Base-by-base conservation (phyloP, 2,113 vertebrate genomes). In the Cephalopterus ornatus region DNA sequence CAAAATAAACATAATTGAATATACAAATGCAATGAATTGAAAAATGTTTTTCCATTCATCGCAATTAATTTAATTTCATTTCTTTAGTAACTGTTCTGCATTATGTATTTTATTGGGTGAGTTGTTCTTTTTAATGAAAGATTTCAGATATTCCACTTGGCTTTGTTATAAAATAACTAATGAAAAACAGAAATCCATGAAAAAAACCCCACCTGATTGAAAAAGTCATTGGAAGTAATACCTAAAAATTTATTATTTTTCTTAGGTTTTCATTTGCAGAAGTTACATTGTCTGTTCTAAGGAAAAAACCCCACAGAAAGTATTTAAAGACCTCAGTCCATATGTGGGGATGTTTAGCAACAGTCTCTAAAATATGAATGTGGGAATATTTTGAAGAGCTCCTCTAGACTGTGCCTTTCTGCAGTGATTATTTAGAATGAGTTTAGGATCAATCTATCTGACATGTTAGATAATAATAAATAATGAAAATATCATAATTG, bases 231-330 rank as follows among this genome's bases (percentile, higher is more conserved):
- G 37, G 33, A 78, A 87, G 8, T 11, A 79, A 49, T 68, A 67
- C 2, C 26, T 67, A 1, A 37, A 14, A 5, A 13, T n/a, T 70
- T 26, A 8, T 37, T 26, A 61, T 68, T 55, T 66, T 53, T 7
- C n/a, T 79, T 63, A 22, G 3, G 16, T 55, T 67, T 74, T 49
- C 2, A 52, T 66, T 89, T 89, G 14, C 26, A 55, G 37, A 82
- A 90, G 28, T 53, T 24, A 59, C 17, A 53, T 22, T 41, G 6
- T 59, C 14, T 80, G 12, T 81, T 89, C 32, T 56, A 42, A 70
- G 12, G 37, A 73, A 62, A 41, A 37, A 55, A 6, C 0, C 1
- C 10, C 10, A 10, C 5, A 21, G 2, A 49, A 58, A 49, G 4
- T 41, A 37, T 44, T 67, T 71, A 71, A 81, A 65, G 73, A 73